Evolutionary conservation across 2,888 invertebrate genomes (phyloP), one percentile per base, ranked within the genome.

Genomic region (Tiliacea aurago): DNA sequence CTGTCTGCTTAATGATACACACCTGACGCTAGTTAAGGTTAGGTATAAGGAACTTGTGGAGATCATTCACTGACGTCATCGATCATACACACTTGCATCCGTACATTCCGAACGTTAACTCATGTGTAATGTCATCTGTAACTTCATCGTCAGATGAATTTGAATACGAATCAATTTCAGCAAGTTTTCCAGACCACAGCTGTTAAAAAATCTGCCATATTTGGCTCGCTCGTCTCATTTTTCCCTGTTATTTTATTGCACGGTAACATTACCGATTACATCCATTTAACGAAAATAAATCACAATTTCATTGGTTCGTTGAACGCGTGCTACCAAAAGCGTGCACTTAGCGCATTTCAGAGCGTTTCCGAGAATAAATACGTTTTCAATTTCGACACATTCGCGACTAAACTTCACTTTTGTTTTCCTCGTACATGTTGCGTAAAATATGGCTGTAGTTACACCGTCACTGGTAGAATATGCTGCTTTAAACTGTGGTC

Each of bases 381-480:
- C 86, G 88, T 88, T 87, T 89, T 87, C 78, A 86, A 89, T 91
- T 91, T 91, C 91, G 89, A 87, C 86, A 90, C 80, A 77, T 87
- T 87, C 69, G 83, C 87, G 80, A 85, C 80, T 85, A 83, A 86
- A 84, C 76, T 75, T 83, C 67, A 80, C 83, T 84, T 82, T 83
- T 85, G 85, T 88, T 89, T 93, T 91, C 91, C 86, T 71, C 81
- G 90, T 90, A 92, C 76, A 78, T 84, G 76, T 91, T 92, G 90
- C 91, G 90, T 91, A 91, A 91, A 90, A 74, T 64, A 51, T 77
- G 78, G 83, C 80, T 81, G 61, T 73, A 77, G 67, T 88, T 72
- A 91, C 89, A 91, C 89, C 88, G 88, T 70, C 33, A 13, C 23
- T 18, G 33, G 23, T 43, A 23, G 47, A 76, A 56, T 56, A 49